phyloP scores from a whole-genome alignment of 2,797 vertebrate species.

The Streptopelia turtur region DNA sequence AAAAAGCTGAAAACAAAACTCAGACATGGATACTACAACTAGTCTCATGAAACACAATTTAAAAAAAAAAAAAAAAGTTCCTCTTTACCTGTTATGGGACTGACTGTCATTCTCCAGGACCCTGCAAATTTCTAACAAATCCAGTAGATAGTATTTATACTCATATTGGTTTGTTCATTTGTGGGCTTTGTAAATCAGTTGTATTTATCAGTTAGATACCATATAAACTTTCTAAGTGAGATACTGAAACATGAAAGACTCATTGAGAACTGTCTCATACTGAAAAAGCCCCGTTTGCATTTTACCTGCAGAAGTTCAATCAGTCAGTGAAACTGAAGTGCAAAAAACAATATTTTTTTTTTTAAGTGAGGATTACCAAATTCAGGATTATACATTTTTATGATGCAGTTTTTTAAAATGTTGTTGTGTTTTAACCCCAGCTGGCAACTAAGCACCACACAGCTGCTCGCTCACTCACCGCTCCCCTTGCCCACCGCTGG shows the following conservation, averaged over 20 bases:
- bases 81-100: neutral
- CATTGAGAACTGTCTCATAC: neutral
- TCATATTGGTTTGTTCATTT: neutral
- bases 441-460: too few relatives aligned
- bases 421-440: too few relatives aligned
- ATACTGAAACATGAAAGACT: neutral
- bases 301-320: neutral
- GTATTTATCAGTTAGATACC: neutral
- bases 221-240: neutral
- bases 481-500: too few relatives aligned
- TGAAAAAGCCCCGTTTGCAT: neutral
- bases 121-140: neutral
- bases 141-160: neutral
- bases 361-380: neutral
- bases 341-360: fast-evolving
- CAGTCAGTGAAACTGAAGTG: neutral
- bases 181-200: neutral
- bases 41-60: neutral
- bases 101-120: neutral
- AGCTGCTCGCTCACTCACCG: too few relatives aligned
- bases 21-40: neutral
- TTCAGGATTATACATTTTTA: neutral
- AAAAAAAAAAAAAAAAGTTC: neutral
- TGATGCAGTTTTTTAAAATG: neutral
- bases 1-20: neutral